Conservation (phyloP, 2,797 vertebrate species). For the Chloroceryle amazona region DNA sequence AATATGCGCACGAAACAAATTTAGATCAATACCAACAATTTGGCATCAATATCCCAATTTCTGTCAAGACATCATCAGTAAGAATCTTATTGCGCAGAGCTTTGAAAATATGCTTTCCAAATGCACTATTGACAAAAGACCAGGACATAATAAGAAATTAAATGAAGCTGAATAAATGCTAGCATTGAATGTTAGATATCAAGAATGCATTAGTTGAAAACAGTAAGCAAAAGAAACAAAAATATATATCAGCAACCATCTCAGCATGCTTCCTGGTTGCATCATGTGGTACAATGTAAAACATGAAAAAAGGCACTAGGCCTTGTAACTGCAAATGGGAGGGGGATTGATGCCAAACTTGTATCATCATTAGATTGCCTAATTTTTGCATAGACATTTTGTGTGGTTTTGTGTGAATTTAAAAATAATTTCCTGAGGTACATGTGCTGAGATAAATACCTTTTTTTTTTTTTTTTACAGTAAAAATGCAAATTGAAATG, state of each 20-base stretch:
- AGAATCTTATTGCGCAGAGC: constrained; percentile 28
- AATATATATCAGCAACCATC: background rate
- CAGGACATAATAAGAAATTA: constrained; percentile 73
- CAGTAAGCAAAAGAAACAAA: constrained; percentile 45
- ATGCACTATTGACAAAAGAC: constrained; percentile 72
- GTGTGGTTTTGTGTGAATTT: background rate
- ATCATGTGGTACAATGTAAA: background rate
- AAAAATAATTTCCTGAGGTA: constrained; percentile 29
- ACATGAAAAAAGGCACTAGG: background rate
- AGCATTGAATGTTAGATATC: constrained; percentile 9
- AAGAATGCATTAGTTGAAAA: constrained; percentile 57
- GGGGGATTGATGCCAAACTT: fast-evolving
- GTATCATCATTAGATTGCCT: background rate
- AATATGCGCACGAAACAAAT: constrained; percentile 67
- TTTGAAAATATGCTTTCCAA: constrained; percentile 62
- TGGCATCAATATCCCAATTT: constrained; percentile 74
- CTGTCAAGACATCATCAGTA: constrained; percentile 49
- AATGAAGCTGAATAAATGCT: constrained; percentile 81
- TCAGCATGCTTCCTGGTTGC: background rate
- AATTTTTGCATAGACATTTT: background rate
- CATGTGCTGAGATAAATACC: background rate
- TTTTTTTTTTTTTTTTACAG: background rate
- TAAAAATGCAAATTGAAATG: constrained; percentile 39
- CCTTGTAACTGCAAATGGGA: background rate
- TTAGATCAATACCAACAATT: constrained; percentile 63